These are phyloP conservation scores for Catamblyrhynchus diadema DNA, from an alignment of 2,797 vertebrate species.

Conservation along the genomic window DNA sequence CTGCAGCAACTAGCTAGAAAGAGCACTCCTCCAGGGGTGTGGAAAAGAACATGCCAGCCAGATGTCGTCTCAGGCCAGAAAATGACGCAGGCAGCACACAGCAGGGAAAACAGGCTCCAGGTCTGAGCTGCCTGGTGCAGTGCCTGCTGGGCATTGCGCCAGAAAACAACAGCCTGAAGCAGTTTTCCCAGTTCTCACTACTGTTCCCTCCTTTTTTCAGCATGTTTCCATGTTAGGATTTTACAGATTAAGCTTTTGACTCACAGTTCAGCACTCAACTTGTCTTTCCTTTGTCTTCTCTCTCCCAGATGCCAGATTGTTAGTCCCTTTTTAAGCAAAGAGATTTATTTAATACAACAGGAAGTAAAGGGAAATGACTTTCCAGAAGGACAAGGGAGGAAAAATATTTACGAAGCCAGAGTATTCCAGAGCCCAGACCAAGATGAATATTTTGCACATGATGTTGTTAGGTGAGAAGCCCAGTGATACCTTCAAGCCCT, in stretches of 20 bases:
- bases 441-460: background rate
- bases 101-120: background rate
- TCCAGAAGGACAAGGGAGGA: background rate
- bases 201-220: background rate
- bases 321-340: background rate
- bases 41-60: slow-evolving; percentile 22
- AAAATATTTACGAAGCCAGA: background rate
- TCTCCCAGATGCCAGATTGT: background rate
- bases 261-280: background rate
- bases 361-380: background rate
- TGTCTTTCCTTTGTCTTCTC: background rate
- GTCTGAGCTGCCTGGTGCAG: background rate
- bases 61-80: slow-evolving; percentile 49
- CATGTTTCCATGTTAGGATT: background rate
- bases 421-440: background rate
- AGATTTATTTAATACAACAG: slow-evolving; percentile 3
- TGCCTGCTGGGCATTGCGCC: background rate
- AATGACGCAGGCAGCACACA: background rate
- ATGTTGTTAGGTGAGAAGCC: background rate
- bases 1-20: background rate
- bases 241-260: background rate
- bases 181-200: background rate
- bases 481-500: background rate
- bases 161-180: background rate
- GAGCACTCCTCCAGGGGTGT: background rate